phyloP scores from a whole-genome alignment of 2,888 invertebrate species.

The Willowsia nigromaculata region DNA sequence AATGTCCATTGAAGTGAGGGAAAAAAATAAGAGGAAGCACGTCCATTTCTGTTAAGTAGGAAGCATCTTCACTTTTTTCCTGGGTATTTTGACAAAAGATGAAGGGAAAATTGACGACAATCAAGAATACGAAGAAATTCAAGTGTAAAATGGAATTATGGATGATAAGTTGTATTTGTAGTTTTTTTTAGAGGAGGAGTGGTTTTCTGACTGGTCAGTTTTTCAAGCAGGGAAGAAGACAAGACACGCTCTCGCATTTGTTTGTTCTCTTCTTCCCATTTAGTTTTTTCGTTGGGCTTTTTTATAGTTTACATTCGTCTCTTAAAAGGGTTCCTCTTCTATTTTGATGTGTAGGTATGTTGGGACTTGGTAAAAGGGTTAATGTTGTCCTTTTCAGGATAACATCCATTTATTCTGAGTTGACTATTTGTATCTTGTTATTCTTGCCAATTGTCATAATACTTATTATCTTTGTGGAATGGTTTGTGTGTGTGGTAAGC shows the following conservation, averaged over 20 bases:
- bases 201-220: conserved; percentile 22
- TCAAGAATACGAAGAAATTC: conserved; percentile 16
- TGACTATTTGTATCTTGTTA: conserved; percentile 15
- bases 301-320: conserved; percentile 26
- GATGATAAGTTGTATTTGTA: conserved; percentile 20
- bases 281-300: background rate
- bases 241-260: background rate
- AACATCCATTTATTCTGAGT: background rate
- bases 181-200: background rate
- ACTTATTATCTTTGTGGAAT: too few species aligned
- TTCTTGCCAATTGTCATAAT: background rate
- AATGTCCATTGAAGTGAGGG: background rate
- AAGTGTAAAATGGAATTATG: conserved; percentile 40
- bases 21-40: background rate
- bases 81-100: background rate
- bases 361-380: conserved; percentile 32
- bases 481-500: too few species aligned
- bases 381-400: too few species aligned
- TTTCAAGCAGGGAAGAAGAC: background rate
- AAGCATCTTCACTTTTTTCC: background rate
- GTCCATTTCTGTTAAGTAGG: background rate
- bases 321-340: conserved; percentile 8
- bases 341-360: too few species aligned
- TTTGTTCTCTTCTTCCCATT: background rate
- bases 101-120: conserved; percentile 39